Conservation (phyloP, 2,113 vertebrate species). For the Takifugu flavidus region DNA sequence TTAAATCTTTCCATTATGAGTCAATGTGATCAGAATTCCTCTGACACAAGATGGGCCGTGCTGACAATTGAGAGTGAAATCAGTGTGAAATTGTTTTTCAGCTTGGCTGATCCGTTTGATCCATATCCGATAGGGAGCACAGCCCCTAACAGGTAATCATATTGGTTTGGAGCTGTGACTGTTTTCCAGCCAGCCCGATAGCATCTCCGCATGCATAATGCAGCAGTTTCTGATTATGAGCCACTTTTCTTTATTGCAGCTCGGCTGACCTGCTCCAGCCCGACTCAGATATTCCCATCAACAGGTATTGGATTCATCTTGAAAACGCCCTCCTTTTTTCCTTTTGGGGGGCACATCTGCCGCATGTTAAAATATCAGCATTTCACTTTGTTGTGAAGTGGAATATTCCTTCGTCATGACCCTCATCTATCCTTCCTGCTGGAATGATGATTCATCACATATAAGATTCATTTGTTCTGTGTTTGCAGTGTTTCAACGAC, state of each 20-base stretch:
- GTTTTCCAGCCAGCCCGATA: constrained; percentile 62
- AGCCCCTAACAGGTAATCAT: constrained; percentile 75
- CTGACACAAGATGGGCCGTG: constrained; percentile 60
- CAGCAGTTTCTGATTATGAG: constrained; percentile 63
- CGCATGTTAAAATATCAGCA: constrained; percentile 1
- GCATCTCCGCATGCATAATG: constrained; percentile 65
- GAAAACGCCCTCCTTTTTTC: constrained; percentile 12
- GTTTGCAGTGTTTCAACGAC: constrained; percentile 14
- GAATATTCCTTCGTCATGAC: constrained; percentile 19
- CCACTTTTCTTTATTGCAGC: constrained; percentile 63
- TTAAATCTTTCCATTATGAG: constrained; percentile 73
- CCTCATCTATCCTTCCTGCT: constrained; percentile 1
- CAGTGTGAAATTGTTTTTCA: constrained; percentile 77
- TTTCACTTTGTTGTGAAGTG: constrained; percentile 1
- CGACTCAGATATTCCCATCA: constrained; percentile 49
- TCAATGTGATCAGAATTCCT: constrained; percentile 71
- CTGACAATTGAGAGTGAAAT: constrained; percentile 75
- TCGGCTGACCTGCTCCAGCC: constrained; percentile 63
- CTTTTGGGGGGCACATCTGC: background rate
- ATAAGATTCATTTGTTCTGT: background rate
- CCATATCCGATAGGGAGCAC: constrained; percentile 69
- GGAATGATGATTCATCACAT: background rate
- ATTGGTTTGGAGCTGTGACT: constrained; percentile 66
- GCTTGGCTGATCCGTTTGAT: constrained; percentile 74
- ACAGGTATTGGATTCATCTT: constrained; percentile 57